Conservation (phyloP, 2,113 vertebrate species). For the Willisornis vidua region DNA sequence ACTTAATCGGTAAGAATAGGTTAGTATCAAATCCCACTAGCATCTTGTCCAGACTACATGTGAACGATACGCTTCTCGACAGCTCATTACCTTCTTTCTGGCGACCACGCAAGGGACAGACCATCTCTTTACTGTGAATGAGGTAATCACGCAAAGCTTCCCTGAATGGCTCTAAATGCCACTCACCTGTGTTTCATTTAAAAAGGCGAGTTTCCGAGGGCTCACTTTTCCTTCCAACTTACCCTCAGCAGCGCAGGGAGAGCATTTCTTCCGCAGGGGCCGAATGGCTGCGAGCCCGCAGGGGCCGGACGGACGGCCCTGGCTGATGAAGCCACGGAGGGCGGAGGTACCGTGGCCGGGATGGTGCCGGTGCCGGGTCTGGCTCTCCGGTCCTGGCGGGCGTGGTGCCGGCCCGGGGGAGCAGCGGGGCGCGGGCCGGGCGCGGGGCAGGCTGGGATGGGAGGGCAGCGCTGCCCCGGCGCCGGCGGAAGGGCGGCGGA, state of each 20-base stretch:
- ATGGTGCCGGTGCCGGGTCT: no score
- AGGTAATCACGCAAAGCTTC: background rate
- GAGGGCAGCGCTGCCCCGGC: no score
- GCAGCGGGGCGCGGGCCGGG: no score
- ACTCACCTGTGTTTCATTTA: rapidly evolving
- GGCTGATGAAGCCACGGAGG: background rate
- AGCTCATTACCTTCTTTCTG: background rate
- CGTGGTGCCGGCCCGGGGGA: no score
- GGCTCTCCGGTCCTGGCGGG: no score
- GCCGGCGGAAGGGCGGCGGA: no score
- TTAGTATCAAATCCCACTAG: no score
- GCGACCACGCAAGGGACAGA: no score
- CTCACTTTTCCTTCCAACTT: background rate
- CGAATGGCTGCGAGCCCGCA: rapidly evolving
- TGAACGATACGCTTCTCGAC: background rate
- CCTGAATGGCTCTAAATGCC: rapidly evolving
- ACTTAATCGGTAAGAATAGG: rapidly evolving
- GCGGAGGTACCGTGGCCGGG: background rate
- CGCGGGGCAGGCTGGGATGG: no score
- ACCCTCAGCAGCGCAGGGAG: rapidly evolving
- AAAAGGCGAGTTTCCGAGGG: rapidly evolving
- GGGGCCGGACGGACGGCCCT: background rate
- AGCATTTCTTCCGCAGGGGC: rapidly evolving
- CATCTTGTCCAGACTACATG: rapidly evolving
- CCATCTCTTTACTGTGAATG: rapidly evolving